Evolutionary conservation across 2,113 vertebrate genomes (phyloP).

Genomic region (Brachionichthys hirsutus): DNA sequence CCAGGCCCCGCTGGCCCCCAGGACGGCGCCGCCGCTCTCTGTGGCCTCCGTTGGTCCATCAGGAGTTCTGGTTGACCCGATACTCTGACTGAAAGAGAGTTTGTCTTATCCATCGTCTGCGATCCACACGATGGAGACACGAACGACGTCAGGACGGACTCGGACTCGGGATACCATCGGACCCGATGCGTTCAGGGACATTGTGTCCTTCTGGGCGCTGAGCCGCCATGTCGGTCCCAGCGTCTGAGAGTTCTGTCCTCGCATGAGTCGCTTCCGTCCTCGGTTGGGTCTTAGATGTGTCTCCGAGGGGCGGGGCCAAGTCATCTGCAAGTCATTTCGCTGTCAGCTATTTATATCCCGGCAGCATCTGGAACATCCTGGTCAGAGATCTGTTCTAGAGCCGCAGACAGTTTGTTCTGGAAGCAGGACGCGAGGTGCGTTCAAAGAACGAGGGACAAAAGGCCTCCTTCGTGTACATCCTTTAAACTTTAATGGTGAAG

Average conservation of each 20-base stretch:
- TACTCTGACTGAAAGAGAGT: background rate
- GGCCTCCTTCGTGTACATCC: conserved; percentile 73
- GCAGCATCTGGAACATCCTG: background rate
- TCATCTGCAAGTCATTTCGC: conserved; percentile 21
- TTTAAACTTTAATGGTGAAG: conserved; percentile 87
- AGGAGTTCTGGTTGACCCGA: conserved; percentile 5
- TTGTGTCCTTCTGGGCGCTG: too few relatives aligned
- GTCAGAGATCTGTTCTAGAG: too few relatives aligned
- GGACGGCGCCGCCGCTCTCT: conserved; percentile 6
- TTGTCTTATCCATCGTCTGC: too few relatives aligned
- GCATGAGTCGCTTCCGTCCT: background rate
- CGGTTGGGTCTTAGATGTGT: background rate
- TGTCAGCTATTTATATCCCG: conserved; percentile 22
- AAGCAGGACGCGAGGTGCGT: too few relatives aligned
- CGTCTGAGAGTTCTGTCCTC: too few relatives aligned
- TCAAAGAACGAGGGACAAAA: background rate
- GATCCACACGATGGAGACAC: too few relatives aligned
- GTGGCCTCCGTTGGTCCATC: conserved; percentile 5
- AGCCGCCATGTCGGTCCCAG: too few relatives aligned
- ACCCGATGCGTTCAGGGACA: too few relatives aligned
- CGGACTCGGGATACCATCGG: too few relatives aligned
- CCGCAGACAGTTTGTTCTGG: too few relatives aligned
- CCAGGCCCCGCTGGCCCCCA: conserved; percentile 16
- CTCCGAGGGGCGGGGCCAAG: background rate
- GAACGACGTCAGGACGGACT: too few relatives aligned